A percentile compares a stretch with the other conserved stretches of the same genome.
Evolutionary conservation across 2,888 invertebrate genomes (phyloP).

Genomic region (Coronaproctus castanopsis): DNA sequence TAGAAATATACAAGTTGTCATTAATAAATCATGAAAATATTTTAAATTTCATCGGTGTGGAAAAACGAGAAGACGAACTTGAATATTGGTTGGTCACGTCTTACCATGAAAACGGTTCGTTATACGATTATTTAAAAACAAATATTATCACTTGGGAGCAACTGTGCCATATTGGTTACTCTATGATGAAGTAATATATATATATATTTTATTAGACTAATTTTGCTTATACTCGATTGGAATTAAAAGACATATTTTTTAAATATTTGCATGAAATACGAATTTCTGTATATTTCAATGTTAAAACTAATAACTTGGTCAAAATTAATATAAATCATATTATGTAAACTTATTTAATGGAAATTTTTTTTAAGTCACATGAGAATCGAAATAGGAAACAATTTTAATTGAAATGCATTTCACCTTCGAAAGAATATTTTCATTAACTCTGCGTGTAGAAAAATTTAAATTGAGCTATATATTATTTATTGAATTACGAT

Average conservation of each 20-base stretch:
- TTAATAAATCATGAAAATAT: conserved; percentile 84
- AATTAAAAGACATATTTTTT: neutral
- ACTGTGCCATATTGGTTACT: conserved; percentile 63
- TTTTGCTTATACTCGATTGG: neutral
- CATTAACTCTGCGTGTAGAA: too few relatives aligned
- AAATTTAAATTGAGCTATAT: too few relatives aligned
- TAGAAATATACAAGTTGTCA: conserved; percentile 76
- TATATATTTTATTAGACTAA: neutral
- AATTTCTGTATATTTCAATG: too few relatives aligned
- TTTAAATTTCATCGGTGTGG: conserved; percentile 71
- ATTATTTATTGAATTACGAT: too few relatives aligned
- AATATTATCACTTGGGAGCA: conserved; percentile 71
- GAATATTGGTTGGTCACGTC: conserved; percentile 92
- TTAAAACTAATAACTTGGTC: too few relatives aligned
- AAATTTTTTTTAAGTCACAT: neutral
- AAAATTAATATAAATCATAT: too few relatives aligned
- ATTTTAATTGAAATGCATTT: too few relatives aligned
- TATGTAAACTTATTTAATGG: neutral
- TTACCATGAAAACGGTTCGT: conserved; percentile 79
- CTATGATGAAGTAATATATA: conserved; percentile 44
- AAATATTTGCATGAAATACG: too few relatives aligned
- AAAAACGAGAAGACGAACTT: conserved; percentile 66
- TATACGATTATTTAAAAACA: conserved; percentile 85
- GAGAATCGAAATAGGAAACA: too few relatives aligned
- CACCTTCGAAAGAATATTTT: too few relatives aligned